phyloP scores from a whole-genome alignment of 2,797 vertebrate genomes.

The Varecia variegata region DNA sequence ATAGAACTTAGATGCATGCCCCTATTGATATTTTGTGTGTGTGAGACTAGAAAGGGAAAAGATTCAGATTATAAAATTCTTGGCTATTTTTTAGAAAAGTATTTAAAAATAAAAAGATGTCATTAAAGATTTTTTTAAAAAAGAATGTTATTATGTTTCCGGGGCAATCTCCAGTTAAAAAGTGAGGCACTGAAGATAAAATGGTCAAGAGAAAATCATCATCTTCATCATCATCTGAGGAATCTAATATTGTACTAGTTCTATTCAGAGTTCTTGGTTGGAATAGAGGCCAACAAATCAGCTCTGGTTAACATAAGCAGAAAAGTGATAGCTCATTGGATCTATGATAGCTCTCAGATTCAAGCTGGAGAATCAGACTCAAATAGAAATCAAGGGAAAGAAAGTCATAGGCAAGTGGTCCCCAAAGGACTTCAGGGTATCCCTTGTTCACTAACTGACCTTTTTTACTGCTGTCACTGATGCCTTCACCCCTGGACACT shows the following conservation, averaged over 20 bases:
- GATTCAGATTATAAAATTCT: background rate
- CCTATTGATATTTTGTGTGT: conserved; percentile 14
- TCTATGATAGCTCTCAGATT: background rate
- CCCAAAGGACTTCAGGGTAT: background rate
- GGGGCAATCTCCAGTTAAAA: background rate
- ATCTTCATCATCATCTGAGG: background rate
- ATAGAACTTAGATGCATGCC: conserved; percentile 24
- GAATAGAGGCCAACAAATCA: background rate
- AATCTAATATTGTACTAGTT: background rate
- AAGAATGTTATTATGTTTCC: background rate
- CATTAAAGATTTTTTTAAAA: background rate
- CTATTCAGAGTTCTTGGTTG: background rate
- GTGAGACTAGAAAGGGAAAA: background rate
- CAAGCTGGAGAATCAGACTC: background rate
- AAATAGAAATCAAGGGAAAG: background rate
- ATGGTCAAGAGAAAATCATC: background rate
- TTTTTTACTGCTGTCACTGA: background rate
- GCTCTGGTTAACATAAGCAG: background rate
- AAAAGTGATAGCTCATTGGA: background rate
- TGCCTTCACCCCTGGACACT: too few relatives aligned
- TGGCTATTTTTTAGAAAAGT: conserved; percentile 53
- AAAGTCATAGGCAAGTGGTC: background rate
- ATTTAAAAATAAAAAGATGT: conserved; percentile 1
- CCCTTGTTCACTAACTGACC: background rate
- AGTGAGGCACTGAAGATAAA: background rate